Base-by-base conservation (phyloP, 2,113 vertebrate species). In the Phrynocephalus versicolor region DNA sequence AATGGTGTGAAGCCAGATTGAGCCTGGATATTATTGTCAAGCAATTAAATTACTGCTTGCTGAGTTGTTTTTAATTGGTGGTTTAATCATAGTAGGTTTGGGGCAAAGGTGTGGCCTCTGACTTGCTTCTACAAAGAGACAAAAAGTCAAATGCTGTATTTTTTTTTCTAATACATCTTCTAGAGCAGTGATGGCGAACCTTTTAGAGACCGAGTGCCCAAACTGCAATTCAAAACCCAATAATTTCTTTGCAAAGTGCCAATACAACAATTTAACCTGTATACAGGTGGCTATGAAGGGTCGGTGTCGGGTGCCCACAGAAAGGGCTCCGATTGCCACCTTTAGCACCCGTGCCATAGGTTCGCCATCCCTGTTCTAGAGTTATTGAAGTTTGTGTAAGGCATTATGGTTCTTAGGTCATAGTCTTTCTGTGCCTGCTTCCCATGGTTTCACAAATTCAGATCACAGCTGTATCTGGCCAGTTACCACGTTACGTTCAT, bases 41-140 rank as follows among this genome's bases (percentile, higher is more conserved):
- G 82, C 87, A 87, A 85, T 87, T 88, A 89, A 92, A 92, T 74
- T 82, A 88, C 71, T 87, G 64, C 70, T 90, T 90, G 81, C 90
- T 93, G 0, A 0, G 85, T 85, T 85, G 88, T 94, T 95, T 94
- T 94, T 92, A 92, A 92, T 90, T 89, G 90, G 78, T 83, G 67
- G 77, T 88, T 92, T 91, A 88, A 92, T 92, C 87, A 88, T 86
- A 84, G 82, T 79, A 88, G 90, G 91, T 93, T 89, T 90, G 91
- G 19, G 33, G 57, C 60, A 73, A 6, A 51, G 80, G 33, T 69
- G 39, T 82, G 21, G 15, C 35, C 0, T 35, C 3, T 77, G 12
- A 30, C 6, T 41, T 89, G 72, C 35, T 88, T 74, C 79, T 84
- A 82, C 67, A 83, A 41, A 88, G 6, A 27, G 9, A 72, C 85